Evolutionary conservation across 2,797 vertebrate genomes (phyloP).

Genomic region (Helicolenus hilgendorfi): DNA sequence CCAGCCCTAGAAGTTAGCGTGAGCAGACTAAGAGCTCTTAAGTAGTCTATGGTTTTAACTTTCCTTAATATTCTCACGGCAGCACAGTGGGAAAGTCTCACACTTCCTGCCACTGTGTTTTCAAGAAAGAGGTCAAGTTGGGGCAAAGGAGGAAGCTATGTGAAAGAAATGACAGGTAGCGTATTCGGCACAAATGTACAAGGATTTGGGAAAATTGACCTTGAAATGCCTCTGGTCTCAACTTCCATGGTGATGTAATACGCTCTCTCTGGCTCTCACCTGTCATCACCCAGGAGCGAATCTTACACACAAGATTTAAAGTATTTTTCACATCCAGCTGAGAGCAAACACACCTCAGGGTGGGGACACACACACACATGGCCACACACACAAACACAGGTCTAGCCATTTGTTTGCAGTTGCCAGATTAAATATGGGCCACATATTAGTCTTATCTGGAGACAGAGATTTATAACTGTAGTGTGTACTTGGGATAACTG

Average conservation of each 20-base stretch:
- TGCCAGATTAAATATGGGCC: slow-evolving; percentile 62
- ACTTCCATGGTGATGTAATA: slow-evolving; percentile 22
- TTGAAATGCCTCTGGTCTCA: neutral
- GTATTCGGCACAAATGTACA: neutral
- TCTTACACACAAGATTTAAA: slow-evolving; percentile 62
- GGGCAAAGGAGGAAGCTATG: neutral
- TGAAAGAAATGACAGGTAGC: neutral
- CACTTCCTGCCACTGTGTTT: slow-evolving; percentile 31
- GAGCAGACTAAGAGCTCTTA: neutral
- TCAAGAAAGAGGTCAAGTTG: slow-evolving; percentile 8
- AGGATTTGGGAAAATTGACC: neutral
- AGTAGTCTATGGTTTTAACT: slow-evolving; percentile 50
- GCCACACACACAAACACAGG: slow-evolving; percentile 34
- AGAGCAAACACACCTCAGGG: slow-evolving; percentile 41
- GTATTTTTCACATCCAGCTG: slow-evolving; percentile 67
- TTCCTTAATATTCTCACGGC: slow-evolving; percentile 44
- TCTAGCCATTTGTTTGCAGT: slow-evolving; percentile 80
- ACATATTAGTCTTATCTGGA: slow-evolving; percentile 53
- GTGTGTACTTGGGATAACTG: slow-evolving; percentile 40
- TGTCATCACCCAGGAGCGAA: slow-evolving; percentile 54
- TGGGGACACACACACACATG: neutral
- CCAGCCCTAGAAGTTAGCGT: neutral
- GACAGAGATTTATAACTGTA: slow-evolving; percentile 63
- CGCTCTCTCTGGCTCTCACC: slow-evolving; percentile 34
- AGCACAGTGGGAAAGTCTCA: slow-evolving; percentile 19